Evolutionary conservation across 2,797 vertebrate species (phyloP).

Genomic region (Bryconaethiops microstoma): DNA sequence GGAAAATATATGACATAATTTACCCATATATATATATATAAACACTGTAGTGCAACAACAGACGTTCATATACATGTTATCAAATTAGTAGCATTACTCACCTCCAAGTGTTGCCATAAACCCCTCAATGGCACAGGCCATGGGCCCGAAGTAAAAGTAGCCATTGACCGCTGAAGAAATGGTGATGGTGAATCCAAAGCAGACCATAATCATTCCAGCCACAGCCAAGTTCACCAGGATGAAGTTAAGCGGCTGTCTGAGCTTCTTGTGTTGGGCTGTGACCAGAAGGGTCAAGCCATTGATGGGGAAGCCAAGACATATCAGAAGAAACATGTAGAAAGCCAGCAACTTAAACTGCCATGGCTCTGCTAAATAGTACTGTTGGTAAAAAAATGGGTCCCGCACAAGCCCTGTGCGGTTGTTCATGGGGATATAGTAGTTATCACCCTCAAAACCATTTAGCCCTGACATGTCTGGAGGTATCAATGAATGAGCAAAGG

Average conservation of each 20-base stretch:
- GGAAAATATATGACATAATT: neutral
- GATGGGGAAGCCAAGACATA: constrained; percentile 79
- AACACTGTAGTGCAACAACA: no score
- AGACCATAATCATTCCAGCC: constrained; percentile 79
- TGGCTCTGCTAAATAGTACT: constrained; percentile 77
- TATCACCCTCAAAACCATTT: constrained; percentile 81
- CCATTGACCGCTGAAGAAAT: constrained; percentile 75
- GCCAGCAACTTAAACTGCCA: constrained; percentile 71
- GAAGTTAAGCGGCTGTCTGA: constrained; percentile 81
- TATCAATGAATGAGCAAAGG: neutral
- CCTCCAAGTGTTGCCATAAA: constrained; percentile 83
- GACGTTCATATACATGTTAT: no score
- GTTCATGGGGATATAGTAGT: constrained; percentile 82
- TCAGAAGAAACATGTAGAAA: constrained; percentile 82
- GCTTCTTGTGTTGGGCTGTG: constrained; percentile 83
- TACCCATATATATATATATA: no score
- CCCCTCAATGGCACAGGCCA: constrained; percentile 73
- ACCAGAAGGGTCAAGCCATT: constrained; percentile 78
- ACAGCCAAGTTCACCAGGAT: constrained; percentile 82
- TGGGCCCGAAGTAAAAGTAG: constrained; percentile 79
- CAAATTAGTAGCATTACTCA: constrained; percentile 50
- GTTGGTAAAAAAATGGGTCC: constrained; percentile 77
- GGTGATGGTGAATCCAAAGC: constrained; percentile 81
- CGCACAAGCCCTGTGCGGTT: constrained; percentile 81
- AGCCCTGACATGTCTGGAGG: constrained; percentile 38